Base-by-base conservation (phyloP, 2,113 vertebrate species). In the Sinocyclocheilus rhinocerous region DNA sequence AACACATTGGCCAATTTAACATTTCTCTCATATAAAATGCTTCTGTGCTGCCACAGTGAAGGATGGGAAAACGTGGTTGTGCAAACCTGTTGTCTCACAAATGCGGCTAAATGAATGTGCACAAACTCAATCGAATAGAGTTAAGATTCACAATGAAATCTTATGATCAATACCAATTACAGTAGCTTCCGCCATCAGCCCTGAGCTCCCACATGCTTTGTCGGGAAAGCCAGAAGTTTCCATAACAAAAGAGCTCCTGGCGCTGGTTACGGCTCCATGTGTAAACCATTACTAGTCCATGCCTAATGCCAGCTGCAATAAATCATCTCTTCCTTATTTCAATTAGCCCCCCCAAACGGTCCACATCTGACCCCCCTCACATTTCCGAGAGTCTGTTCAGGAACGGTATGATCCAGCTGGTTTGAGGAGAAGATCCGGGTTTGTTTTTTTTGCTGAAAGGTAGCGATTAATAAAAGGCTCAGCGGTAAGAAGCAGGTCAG, bases 231-330 rank as follows among this genome's bases (percentile, higher is more conserved):
- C 9, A 69, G 24, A 67, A 67, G 81, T 85, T 81, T 80, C 85
- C 24, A 67, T 77, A 75, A 90, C 84, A 90, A 86, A 85, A 89
- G 87, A 45, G 65, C 70, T 29, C 85, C 76, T 87, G 48, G 75
- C 48, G 77, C 50, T 84, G 63, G 11, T 80, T 2, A 85, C 50
- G 16, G 63, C 65, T 85, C 85, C 90, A 84, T 59, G 67, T 92
- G 90, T 73, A 85, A 87, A 84, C 52, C 87, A 90, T 92, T 89
- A 90, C 86, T 87, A 69, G 50, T 84, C 36, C 79, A 69, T 42
- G 82, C 63, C 55, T 55, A 29, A 89, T 79, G 85, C 85, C 6
- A 76, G 69, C 84, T 78, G 50, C 48, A 61, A 81, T 73, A 73
- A 65, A 84, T 92, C 87, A 89, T 87, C 42, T 85, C 87, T 86